A percentile compares a stretch with the other conserved stretches of the same genome.
phyloP scores from a whole-genome alignment of 2,888 invertebrate species.

The Dicyrtomina minuta region DNA sequence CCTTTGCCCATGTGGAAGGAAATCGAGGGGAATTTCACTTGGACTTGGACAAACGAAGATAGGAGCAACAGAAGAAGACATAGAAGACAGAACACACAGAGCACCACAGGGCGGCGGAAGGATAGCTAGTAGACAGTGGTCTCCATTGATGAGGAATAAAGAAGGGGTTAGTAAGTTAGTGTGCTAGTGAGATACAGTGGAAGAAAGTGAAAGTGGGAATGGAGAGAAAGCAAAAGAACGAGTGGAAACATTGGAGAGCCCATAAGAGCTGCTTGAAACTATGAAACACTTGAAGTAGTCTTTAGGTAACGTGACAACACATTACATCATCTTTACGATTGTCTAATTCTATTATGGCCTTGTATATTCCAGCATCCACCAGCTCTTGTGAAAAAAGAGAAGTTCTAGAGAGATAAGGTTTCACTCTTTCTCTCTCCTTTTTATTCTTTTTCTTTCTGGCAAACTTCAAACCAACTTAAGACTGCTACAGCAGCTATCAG shows the following conservation, averaged over 20 bases:
- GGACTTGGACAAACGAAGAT: too few species aligned
- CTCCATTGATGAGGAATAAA: neutral
- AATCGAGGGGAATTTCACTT: too few species aligned
- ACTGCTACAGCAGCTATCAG: too few species aligned
- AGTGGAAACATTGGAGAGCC: neutral
- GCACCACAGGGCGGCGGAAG: too few species aligned
- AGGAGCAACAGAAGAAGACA: too few species aligned
- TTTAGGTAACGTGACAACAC: conserved; percentile 22
- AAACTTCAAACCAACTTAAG: too few species aligned
- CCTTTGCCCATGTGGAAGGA: too few species aligned
- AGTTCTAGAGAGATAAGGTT: too few species aligned
- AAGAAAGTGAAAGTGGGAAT: neutral
- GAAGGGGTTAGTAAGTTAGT: conserved; percentile 1
- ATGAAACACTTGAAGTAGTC: conserved; percentile 19
- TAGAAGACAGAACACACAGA: too few species aligned
- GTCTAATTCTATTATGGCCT: conserved; percentile 31
- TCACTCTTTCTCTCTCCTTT: neutral
- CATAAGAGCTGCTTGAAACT: neutral
- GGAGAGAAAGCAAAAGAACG: neutral
- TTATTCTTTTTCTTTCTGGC: neutral
- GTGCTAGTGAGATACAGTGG: neutral
- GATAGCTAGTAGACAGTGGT: too few species aligned
- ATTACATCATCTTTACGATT: conserved; percentile 32
- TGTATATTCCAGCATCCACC: neutral
- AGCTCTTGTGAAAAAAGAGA: neutral